Conservation (phyloP, 1,140 invertebrate genomes). For the Hyphantria cunea region DNA sequence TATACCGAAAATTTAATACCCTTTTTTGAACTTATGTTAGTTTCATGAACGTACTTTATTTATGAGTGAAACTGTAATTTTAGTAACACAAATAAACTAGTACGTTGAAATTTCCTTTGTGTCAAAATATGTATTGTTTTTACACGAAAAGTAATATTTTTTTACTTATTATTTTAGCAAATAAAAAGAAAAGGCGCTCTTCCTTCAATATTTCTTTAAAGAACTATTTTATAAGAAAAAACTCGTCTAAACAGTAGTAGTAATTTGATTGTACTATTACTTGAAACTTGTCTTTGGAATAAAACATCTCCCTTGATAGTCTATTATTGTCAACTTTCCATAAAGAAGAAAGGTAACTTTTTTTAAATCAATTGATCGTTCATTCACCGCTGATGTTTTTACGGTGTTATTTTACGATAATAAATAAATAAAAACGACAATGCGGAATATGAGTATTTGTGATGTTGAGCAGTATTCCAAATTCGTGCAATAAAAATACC, state of each 20-base stretch:
- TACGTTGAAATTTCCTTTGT: too few species aligned
- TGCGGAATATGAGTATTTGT: slow-evolving; percentile 64
- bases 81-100: too few species aligned
- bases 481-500: slow-evolving; percentile 69
- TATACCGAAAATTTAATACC: too few species aligned
- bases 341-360: slow-evolving; percentile 62
- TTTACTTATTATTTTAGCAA: too few species aligned
- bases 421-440: slow-evolving; percentile 74
- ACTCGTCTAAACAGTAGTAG: background rate
- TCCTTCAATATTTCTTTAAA: too few species aligned
- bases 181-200: too few species aligned
- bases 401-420: slow-evolving; percentile 77
- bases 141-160: too few species aligned
- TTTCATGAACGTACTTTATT: too few species aligned
- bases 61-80: too few species aligned
- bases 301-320: slow-evolving; percentile 23
- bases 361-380: slow-evolving; percentile 80
- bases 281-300: slow-evolving; percentile 7
- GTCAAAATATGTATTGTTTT: too few species aligned
- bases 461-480: slow-evolving; percentile 57
- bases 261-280: too few species aligned
- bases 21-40: background rate
- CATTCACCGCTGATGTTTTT: slow-evolving; percentile 80
- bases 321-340: slow-evolving; percentile 55
- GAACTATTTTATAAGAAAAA: too few species aligned